Percentiles rank a stretch among this genome's conserved stretches.
Conservation (phyloP, 2,797 vertebrate species). For the Emys orbicularis region DNA sequence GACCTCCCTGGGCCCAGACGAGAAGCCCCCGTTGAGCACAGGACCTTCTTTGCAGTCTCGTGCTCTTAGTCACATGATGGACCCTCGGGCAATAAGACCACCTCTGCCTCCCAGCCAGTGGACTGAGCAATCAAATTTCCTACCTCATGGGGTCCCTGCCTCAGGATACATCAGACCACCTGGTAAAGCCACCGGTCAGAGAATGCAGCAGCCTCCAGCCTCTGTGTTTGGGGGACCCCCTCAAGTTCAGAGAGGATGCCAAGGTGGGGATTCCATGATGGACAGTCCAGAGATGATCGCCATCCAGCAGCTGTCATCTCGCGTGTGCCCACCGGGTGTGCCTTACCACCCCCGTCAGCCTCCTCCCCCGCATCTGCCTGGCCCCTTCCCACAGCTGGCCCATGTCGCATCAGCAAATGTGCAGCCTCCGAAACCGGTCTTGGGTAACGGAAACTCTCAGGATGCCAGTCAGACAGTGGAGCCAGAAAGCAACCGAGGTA, state of each 20-base stretch:
- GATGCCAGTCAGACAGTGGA: slow-evolving; percentile 66
- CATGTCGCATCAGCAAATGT: slow-evolving; percentile 23
- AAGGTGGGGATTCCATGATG: slow-evolving; percentile 92
- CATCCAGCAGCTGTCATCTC: slow-evolving; percentile 96
- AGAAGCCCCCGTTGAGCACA: slow-evolving; percentile 75
- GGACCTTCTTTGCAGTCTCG: slow-evolving; percentile 82
- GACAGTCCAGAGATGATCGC: slow-evolving; percentile 99
- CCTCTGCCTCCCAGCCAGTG: slow-evolving; percentile 87
- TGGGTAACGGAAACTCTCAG: slow-evolving; percentile 69
- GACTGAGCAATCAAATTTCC: slow-evolving; percentile 86
- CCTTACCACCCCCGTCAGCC: slow-evolving; percentile 84
- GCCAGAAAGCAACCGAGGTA: slow-evolving; percentile 76
- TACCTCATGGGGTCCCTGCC: slow-evolving; percentile 82
- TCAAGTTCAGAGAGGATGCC: slow-evolving; percentile 75
- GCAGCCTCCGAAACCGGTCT: slow-evolving; percentile 48
- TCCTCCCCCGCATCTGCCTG: slow-evolving; percentile 60
- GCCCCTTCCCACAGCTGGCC: slow-evolving; percentile 78
- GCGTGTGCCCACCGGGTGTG: slow-evolving; percentile 87
- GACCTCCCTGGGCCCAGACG: slow-evolving; percentile 66
- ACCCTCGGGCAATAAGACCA: slow-evolving; percentile 84
- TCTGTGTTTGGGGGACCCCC: slow-evolving; percentile 73
- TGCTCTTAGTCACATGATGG: slow-evolving; percentile 81
- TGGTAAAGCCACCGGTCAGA: slow-evolving; percentile 68
- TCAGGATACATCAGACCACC: slow-evolving; percentile 83
- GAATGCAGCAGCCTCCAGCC: slow-evolving; percentile 61